Evolutionary conservation across 2,888 invertebrate species (phyloP).

Genomic region (Sabatieria punctata): DNA sequence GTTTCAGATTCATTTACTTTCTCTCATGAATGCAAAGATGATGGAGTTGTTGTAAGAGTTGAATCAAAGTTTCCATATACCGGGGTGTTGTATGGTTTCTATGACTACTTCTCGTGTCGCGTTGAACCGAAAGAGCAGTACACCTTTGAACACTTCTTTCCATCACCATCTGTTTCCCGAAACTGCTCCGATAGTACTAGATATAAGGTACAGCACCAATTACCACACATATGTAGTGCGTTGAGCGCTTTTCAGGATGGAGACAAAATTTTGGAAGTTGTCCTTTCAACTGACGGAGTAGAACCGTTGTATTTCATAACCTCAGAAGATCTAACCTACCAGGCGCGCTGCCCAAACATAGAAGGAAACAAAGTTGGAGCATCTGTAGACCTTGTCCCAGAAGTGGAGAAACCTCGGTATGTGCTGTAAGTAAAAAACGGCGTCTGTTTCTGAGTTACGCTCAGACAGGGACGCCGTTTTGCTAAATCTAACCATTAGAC

Average conservation of each 20-base stretch:
- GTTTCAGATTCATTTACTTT: constrained; percentile 27
- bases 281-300: constrained; percentile 30
- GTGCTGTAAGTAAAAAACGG: too few relatives aligned
- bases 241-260: constrained; percentile 18
- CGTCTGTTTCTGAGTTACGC: too few relatives aligned
- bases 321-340: constrained; percentile 28
- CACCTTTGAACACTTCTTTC: constrained; percentile 25
- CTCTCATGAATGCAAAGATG: constrained; percentile 21
- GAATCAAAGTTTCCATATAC: constrained; percentile 26
- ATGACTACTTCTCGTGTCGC: constrained; percentile 30
- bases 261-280: constrained; percentile 28
- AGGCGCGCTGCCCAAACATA: constrained; percentile 21
- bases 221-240: too few relatives aligned
- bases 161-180: constrained; percentile 23
- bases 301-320: constrained; percentile 32
- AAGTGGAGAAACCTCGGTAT: too few relatives aligned
- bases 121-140: constrained; percentile 25
- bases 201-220: constrained; percentile 16
- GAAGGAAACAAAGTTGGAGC: neutral
- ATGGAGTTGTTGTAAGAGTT: constrained; percentile 25
- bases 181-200: constrained; percentile 29
- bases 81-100: constrained; percentile 30
- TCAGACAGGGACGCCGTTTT: too few relatives aligned
- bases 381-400: neutral
- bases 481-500: too few relatives aligned